Conservation (phyloP, 2,888 invertebrate species). For the Caenorhabditis imperialis region DNA sequence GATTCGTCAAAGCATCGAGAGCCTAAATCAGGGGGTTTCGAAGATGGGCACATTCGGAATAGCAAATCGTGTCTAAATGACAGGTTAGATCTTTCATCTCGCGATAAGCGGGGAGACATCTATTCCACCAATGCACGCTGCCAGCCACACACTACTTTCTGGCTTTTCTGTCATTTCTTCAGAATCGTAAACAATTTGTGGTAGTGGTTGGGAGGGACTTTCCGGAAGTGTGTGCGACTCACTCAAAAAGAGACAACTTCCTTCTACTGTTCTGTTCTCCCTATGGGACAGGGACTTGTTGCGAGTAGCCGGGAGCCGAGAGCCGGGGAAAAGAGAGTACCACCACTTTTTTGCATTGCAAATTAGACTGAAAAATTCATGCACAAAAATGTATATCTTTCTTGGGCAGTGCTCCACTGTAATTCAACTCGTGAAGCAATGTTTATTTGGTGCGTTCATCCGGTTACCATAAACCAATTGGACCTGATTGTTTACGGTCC, state of each 20-base stretch:
- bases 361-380: slow-evolving; percentile 54
- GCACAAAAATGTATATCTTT: slow-evolving; percentile 54
- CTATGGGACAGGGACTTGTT: slow-evolving; percentile 31
- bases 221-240: slow-evolving; percentile 13
- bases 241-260: not conserved
- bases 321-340: slow-evolving; percentile 9
- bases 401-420: slow-evolving; percentile 17
- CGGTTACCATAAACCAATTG: slow-evolving; percentile 23
- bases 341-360: slow-evolving; percentile 54
- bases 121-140: not conserved
- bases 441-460: slow-evolving; percentile 40
- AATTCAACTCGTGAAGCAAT: slow-evolving; percentile 25
- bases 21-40: slow-evolving; percentile 21
- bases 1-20: slow-evolving; percentile 46
- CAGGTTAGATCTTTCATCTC: not conserved
- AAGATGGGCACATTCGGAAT: slow-evolving; percentile 9
- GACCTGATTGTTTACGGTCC: slow-evolving; percentile 43
- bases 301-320: not conserved
- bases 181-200: slow-evolving; percentile 38
- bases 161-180: not conserved
- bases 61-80: slow-evolving; percentile 10
- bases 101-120: not conserved
- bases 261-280: slow-evolving; percentile 43
- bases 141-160: no score
- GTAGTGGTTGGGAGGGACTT: slow-evolving; percentile 7